Conservation (phyloP, 2,113 vertebrate species). For the Laticauda colubrina region DNA sequence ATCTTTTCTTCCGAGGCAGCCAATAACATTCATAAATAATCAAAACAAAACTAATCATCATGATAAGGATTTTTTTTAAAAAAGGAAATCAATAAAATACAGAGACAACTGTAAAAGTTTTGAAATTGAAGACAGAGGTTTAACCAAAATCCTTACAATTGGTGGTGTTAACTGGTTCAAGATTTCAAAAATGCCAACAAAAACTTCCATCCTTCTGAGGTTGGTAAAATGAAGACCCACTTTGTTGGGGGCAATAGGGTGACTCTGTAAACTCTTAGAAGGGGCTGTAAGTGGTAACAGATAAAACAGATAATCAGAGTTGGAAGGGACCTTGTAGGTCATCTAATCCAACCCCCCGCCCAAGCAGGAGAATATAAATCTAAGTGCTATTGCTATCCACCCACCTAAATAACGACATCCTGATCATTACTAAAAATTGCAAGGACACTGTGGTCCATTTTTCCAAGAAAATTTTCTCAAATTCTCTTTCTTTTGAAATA, state of each 20-base stretch:
- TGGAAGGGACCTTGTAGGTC: too few species aligned
- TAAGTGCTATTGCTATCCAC: too few species aligned
- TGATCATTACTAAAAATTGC: not conserved
- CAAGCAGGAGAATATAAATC: too few species aligned
- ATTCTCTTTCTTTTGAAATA: not conserved
- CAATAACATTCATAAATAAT: not conserved
- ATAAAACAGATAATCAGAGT: too few species aligned
- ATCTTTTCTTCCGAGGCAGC: not conserved
- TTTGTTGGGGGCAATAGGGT: too few species aligned
- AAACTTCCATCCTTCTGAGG: too few species aligned
- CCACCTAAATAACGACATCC: not conserved
- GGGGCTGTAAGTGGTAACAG: too few species aligned
- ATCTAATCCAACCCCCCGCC: too few species aligned
- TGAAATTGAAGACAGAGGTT: not conserved
- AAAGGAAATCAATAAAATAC: not conserved
- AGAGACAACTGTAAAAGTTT: not conserved
- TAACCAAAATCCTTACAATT: not conserved
- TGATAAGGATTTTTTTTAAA: not conserved
- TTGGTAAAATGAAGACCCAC: too few species aligned
- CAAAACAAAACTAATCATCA: conserved; percentile 21
- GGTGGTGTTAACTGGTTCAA: not conserved
- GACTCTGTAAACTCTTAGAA: too few species aligned
- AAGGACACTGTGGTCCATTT: not conserved
- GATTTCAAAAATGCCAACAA: not conserved
- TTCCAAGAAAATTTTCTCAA: not conserved